A percentile compares a stretch with the other conserved stretches of the same genome.
phyloP scores from a whole-genome alignment of 2,888 invertebrate species.

The Ditylenchus weischeri region DNA sequence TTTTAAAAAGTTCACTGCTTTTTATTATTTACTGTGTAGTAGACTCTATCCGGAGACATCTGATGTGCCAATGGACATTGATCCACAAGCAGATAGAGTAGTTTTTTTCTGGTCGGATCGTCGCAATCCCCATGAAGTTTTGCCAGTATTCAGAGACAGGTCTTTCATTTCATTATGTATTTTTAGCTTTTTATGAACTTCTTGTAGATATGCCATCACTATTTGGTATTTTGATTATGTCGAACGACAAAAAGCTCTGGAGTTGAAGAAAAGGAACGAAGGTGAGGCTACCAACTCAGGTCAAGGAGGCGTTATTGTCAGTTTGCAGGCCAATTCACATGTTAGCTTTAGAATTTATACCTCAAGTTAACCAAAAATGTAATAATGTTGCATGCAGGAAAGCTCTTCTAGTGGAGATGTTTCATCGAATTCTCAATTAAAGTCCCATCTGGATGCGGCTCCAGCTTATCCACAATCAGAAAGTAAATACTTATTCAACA shows the following conservation, averaged over 20 bases:
- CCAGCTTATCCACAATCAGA: no score
- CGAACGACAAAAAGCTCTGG: conserved; percentile 14
- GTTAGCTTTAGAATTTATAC: no score
- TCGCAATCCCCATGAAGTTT: conserved; percentile 93
- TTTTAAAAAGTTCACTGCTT: no score
- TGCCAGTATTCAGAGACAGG: conserved; percentile 81
- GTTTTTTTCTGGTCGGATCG: conserved; percentile 96
- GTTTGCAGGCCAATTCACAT: no score
- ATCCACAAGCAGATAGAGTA: conserved; percentile 85
- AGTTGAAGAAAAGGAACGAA: not conserved
- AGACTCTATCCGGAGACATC: conserved; percentile 85
- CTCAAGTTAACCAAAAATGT: no score
- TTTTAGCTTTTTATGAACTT: conserved; percentile 7
- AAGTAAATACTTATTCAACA: no score
- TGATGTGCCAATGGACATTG: conserved; percentile 78
- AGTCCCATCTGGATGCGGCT: no score
- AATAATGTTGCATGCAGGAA: no score
- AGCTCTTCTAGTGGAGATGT: no score
- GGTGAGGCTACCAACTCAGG: not conserved
- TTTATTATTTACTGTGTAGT: no score
- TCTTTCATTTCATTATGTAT: conserved; percentile 38
- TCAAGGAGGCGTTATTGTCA: no score
- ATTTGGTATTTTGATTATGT: conserved; percentile 48
- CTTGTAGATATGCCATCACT: conserved; percentile 52
- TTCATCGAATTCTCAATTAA: no score